Evolutionary conservation across 2,797 vertebrate species (phyloP).

Genomic region (Silurus aristotelis): DNA sequence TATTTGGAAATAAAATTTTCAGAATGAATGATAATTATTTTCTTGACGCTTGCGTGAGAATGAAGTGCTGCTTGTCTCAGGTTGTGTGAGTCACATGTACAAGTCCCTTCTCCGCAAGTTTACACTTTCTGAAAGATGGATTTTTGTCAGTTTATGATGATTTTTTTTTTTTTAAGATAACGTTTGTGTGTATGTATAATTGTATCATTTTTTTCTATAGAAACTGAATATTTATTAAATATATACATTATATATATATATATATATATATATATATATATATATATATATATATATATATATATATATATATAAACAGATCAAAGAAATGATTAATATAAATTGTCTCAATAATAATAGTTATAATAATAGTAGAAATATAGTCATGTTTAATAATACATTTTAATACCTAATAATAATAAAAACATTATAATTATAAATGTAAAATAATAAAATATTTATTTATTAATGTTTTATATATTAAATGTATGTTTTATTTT

Average conservation of each 20-base stretch:
- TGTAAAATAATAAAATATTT: no score
- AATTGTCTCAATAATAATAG: no score
- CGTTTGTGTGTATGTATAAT: no score
- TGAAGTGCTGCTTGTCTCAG: neutral
- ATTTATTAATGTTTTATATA: no score
- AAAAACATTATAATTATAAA: no score
- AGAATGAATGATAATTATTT: neutral
- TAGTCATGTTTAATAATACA: no score
- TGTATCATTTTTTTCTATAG: neutral
- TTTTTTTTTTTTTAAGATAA: neutral
- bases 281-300: no score
- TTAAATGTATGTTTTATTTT: no score
- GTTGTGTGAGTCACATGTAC: neutral
- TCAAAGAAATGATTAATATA: no score
- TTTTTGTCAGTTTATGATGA: neutral
- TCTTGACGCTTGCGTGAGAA: conserved; percentile 4
- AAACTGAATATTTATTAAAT: neutral
- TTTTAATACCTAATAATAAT: no score
- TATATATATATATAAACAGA: neutral
- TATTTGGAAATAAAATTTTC: neutral
- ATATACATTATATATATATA: neutral
- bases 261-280: no score
- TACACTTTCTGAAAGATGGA: neutral
- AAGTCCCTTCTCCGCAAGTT: neutral
- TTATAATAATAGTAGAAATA: no score